These are phyloP conservation scores for Kryptolebias ocellatus DNA, from an alignment of 2,797 vertebrate genomes.

Conservation along the genomic window DNA sequence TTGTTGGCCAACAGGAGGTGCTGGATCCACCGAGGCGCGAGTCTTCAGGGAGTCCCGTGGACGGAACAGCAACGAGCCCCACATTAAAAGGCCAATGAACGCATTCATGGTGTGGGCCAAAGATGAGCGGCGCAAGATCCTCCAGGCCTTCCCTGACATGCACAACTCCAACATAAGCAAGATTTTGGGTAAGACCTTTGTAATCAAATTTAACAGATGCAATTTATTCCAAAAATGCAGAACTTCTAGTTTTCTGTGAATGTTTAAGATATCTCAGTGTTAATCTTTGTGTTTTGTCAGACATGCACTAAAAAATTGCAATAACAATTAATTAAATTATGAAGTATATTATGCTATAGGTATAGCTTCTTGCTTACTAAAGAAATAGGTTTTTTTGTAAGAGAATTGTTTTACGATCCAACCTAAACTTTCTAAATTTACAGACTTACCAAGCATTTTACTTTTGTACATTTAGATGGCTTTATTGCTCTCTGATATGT, in stretches of 20 bases:
- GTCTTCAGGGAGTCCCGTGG: constrained; percentile 97
- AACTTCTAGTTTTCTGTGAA: too few species aligned
- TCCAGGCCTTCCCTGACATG: constrained; percentile 99
- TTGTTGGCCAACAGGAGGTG: constrained; percentile 98
- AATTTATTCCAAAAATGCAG: not conserved
- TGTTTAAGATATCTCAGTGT: too few species aligned
- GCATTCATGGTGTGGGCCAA: constrained; percentile 99
- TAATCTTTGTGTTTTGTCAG: not conserved
- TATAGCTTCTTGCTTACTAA: not conserved
- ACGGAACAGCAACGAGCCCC: constrained; percentile 95
- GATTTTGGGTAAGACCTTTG: constrained; percentile 91
- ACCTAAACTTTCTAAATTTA: not conserved
- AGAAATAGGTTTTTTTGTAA: not conserved
- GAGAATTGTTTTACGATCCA: not conserved
- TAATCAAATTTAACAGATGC: not conserved
- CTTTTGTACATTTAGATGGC: constrained; percentile 7
- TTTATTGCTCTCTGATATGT: constrained; percentile 14
- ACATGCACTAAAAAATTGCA: not conserved
- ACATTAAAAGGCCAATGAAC: constrained; percentile 99
- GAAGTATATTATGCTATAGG: too few species aligned
- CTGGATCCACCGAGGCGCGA: constrained; percentile 95
- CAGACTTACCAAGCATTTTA: constrained; percentile 1
- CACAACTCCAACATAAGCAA: constrained; percentile 99
- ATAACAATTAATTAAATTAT: not conserved
- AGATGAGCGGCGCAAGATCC: constrained; percentile 98